These are phyloP conservation scores for Mesorhabditis sp. DNA, from an alignment of 2,888 invertebrate genomes.

Conservation along the genomic window DNA sequence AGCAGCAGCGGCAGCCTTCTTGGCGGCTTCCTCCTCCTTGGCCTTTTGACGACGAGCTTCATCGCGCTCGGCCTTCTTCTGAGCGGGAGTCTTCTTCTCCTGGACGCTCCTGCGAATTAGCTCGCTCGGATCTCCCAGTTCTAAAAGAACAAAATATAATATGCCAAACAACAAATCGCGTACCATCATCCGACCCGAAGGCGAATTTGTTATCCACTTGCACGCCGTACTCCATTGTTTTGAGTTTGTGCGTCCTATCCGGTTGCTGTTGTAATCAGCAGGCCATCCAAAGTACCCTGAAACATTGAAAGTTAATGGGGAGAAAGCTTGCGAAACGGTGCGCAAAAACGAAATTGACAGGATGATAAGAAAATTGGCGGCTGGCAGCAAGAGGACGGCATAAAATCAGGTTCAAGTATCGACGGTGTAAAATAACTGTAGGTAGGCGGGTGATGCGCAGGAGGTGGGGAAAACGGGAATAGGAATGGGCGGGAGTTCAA, in stretches of 20 bases:
- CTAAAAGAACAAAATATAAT: conserved; percentile 27
- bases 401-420: conserved; percentile 3
- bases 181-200: conserved; percentile 38
- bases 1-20: conserved; percentile 24
- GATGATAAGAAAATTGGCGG: no score
- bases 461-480: background rate
- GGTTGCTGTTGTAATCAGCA: background rate
- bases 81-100: conserved; percentile 34
- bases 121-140: conserved; percentile 45
- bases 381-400: background rate
- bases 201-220: conserved; percentile 50
- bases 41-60: conserved; percentile 11
- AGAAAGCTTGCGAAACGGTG: background rate
- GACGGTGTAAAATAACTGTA: background rate
- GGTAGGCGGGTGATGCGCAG: background rate
- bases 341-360: no score
- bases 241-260: conserved; percentile 8
- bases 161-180: conserved; percentile 1
- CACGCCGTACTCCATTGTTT: conserved; percentile 45
- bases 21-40: conserved; percentile 17
- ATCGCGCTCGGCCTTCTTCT: conserved; percentile 22
- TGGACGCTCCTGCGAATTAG: conserved; percentile 38
- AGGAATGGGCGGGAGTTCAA: background rate
- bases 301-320: background rate
- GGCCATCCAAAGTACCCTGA: conserved; percentile 5